Conservation (phyloP, 2,113 vertebrate genomes). For the Aspidoscelis tigris region DNA sequence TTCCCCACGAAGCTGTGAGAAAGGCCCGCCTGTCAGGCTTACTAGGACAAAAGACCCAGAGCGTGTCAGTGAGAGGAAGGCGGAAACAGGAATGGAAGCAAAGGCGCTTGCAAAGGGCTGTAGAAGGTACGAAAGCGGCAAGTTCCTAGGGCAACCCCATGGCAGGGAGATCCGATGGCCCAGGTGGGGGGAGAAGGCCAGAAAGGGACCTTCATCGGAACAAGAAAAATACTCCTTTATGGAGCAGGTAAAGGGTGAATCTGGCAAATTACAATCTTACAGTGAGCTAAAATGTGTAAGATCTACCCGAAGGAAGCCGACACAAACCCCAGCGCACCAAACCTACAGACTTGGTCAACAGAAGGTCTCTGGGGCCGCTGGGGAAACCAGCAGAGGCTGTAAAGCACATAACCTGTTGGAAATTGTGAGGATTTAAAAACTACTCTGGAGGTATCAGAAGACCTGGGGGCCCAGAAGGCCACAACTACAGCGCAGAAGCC, state of each 20-base stretch:
- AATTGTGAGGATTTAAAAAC: no score
- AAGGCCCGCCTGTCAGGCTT: background rate
- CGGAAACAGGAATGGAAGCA: background rate
- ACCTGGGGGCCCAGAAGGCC: background rate
- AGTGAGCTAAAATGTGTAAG: slow-evolving; percentile 67
- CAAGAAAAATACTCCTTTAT: slow-evolving; percentile 45
- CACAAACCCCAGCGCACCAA: slow-evolving; percentile 71
- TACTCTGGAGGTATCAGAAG: background rate
- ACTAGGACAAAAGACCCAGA: background rate
- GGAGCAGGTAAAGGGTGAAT: slow-evolving; percentile 58
- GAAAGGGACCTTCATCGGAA: slow-evolving; percentile 60
- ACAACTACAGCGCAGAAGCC: background rate
- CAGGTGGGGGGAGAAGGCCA: slow-evolving; percentile 55
- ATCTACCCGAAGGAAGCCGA: slow-evolving; percentile 70
- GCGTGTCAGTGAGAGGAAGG: slow-evolving; percentile 16
- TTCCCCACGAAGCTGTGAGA: no score
- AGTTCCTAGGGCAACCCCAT: slow-evolving; percentile 45
- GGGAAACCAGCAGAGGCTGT: no score
- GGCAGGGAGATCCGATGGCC: slow-evolving; percentile 50
- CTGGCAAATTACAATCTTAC: slow-evolving; percentile 60
- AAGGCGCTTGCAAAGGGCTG: slow-evolving; percentile 9
- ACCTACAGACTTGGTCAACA: slow-evolving; percentile 17
- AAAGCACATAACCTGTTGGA: no score
- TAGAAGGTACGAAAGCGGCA: background rate
- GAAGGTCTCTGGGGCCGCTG: slow-evolving; percentile 5